phyloP scores from a whole-genome alignment of 37 sponge, comb jelly and placozoan genomes.

The Bolinopsis microptera region DNA sequence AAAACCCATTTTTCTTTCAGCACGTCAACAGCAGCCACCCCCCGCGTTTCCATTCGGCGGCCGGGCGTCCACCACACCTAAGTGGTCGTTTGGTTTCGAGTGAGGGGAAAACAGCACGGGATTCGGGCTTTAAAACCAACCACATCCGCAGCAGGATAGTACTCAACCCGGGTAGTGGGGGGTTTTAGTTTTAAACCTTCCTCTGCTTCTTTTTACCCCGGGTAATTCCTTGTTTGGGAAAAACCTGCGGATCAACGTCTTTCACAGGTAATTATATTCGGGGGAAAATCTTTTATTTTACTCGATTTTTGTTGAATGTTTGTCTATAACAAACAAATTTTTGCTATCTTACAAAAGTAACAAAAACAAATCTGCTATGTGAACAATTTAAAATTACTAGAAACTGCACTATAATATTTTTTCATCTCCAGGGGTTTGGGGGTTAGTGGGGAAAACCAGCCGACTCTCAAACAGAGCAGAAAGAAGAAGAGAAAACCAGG shows the following conservation, averaged over 20 bases:
- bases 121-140: slow-evolving; percentile 36
- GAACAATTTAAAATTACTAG: too few species aligned
- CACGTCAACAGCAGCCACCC: neutral
- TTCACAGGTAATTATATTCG: neutral
- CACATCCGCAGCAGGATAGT: neutral
- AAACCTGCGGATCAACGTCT: neutral
- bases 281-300: too few species aligned
- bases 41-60: neutral
- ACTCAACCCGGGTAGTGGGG: neutral
- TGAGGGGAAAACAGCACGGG: neutral
- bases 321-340: too few species aligned
- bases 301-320: too few species aligned
- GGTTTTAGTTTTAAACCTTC: slow-evolving; percentile 43
- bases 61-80: neutral
- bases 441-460: slow-evolving; percentile 7
- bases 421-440: neutral
- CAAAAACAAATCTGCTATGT: too few species aligned
- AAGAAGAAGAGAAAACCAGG: neutral
- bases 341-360: too few species aligned
- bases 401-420: too few species aligned
- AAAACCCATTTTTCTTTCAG: slow-evolving; percentile 15
- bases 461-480: neutral
- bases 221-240: slow-evolving; percentile 59
- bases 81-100: neutral
- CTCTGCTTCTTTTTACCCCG: neutral